Percentiles rank a stretch among this genome's conserved stretches.
phyloP scores from a whole-genome alignment of 2,113 vertebrate genomes.

The Mesitornis unicolor region DNA sequence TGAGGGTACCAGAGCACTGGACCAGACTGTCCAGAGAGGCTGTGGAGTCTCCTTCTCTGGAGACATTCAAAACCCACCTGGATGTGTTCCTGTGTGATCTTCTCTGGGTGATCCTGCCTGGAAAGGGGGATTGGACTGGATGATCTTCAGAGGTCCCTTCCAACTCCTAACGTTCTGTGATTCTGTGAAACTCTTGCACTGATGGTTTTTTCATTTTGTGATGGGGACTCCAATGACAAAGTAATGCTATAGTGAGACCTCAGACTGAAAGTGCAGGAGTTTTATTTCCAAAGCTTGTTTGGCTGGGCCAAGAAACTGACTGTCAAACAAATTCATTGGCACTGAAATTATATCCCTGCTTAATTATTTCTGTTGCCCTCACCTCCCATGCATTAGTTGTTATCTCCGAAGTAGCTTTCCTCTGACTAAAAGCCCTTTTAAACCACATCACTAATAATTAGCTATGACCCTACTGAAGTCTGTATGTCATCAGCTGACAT shows the following conservation, averaged over 20 bases:
- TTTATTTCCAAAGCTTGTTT: slow-evolving; percentile 8
- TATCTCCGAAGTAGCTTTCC: slow-evolving; percentile 18
- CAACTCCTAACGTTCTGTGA: too few species aligned
- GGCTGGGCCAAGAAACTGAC: not conserved
- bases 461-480: not conserved
- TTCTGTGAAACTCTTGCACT: not conserved
- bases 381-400: not conserved
- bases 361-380: not conserved
- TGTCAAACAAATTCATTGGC: slow-evolving; percentile 49
- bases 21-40: too few species aligned
- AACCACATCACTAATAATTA: slow-evolving; percentile 33
- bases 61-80: too few species aligned
- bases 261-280: not conserved
- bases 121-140: too few species aligned
- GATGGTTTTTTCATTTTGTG: not conserved
- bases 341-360: slow-evolving; percentile 1
- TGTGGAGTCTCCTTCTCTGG: too few species aligned
- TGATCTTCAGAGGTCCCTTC: too few species aligned
- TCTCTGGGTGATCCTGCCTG: too few species aligned
- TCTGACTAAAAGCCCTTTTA: slow-evolving; percentile 15
- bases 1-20: too few species aligned
- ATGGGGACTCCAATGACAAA: not conserved
- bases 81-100: too few species aligned
- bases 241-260: not conserved
- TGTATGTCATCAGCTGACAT: slow-evolving; percentile 22